Conservation (phyloP, 2,113 vertebrate genomes). For the Lanius collurio region DNA sequence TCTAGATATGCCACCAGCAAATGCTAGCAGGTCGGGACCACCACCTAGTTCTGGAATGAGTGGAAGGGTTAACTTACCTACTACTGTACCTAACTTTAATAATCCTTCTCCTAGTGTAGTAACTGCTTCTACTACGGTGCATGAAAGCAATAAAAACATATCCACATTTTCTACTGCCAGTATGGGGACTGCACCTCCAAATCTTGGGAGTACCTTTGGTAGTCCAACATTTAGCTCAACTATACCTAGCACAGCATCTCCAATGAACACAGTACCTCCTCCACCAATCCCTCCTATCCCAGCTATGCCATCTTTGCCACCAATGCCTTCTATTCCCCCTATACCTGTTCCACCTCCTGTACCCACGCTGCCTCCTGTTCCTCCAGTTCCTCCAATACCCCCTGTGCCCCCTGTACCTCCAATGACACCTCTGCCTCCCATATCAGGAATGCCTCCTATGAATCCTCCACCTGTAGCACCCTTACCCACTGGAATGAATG, state of each 20-base stretch:
- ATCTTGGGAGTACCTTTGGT: constrained; percentile 89
- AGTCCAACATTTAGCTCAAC: constrained; percentile 87
- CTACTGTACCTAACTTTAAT: constrained; percentile 88
- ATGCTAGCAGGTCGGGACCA: constrained; percentile 83
- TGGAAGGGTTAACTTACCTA: constrained; percentile 82
- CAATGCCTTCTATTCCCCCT: constrained; percentile 90
- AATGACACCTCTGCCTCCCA: constrained; percentile 89
- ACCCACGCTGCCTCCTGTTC: constrained; percentile 88
- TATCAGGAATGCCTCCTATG: constrained; percentile 90
- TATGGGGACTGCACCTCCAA: constrained; percentile 84
- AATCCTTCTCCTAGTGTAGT: constrained; percentile 83
- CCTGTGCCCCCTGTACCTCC: constrained; percentile 89
- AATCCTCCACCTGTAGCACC: constrained; percentile 92
- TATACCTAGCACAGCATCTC: constrained; percentile 84
- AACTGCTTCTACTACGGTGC: constrained; percentile 83
- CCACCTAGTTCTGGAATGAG: constrained; percentile 83
- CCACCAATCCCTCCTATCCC: constrained; percentile 91
- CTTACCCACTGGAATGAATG: constrained; percentile 85
- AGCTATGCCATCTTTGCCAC: constrained; percentile 89
- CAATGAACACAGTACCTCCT: constrained; percentile 90
- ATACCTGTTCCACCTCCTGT: constrained; percentile 93
- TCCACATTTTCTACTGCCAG: constrained; percentile 82
- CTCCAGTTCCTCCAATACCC: constrained; percentile 85
- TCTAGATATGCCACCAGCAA: constrained; percentile 87
- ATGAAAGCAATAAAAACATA: constrained; percentile 89